Evolutionary conservation across 2,797 vertebrate genomes (phyloP).

Genomic region (Leptodactylus fallax): DNA sequence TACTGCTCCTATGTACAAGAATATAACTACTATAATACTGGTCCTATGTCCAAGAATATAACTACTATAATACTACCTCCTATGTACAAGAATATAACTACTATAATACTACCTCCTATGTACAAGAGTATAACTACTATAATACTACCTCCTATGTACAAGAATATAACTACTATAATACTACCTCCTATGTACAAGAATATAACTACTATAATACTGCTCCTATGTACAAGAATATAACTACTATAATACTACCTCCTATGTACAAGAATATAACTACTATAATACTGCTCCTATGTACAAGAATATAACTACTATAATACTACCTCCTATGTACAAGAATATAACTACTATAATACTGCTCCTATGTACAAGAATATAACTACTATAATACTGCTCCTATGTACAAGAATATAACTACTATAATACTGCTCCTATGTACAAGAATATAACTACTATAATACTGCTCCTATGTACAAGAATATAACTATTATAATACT

Average conservation of each 20-base stretch:
- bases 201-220: too few species aligned
- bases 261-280: too few species aligned
- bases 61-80: not conserved
- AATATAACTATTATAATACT: slow-evolving; percentile 3
- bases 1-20: too few species aligned
- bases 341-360: slow-evolving; percentile 5
- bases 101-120: not conserved
- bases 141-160: too few species aligned
- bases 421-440: not conserved
- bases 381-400: not conserved
- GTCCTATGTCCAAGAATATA: too few species aligned
- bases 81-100: not conserved
- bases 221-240: too few species aligned
- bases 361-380: slow-evolving; percentile 7
- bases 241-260: too few species aligned
- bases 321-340: not conserved
- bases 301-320: not conserved
- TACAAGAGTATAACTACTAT: not conserved
- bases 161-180: too few species aligned
- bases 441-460: slow-evolving; percentile 8
- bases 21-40: not conserved
- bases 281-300: too few species aligned
- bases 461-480: not conserved
- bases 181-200: too few species aligned
- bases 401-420: slow-evolving; percentile 6